Evolutionary conservation across 2,113 vertebrate genomes (phyloP), one percentile per base, ranked within the genome.

Genomic region (Halichoerus grypus): DNA sequence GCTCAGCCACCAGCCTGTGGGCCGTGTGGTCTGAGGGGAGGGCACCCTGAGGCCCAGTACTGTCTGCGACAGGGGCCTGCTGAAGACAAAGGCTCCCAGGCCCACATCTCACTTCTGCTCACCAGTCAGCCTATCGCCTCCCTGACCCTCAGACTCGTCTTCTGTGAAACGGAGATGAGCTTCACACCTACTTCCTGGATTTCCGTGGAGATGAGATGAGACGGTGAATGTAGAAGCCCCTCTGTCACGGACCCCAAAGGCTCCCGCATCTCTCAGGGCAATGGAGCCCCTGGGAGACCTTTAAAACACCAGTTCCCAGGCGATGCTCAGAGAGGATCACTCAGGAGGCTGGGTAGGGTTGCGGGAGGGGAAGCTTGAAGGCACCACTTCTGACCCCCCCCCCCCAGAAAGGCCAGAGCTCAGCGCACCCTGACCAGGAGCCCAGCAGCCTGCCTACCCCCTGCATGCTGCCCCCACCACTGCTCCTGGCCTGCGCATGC

Each of bases 391-490:
- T 28, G 80, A 36, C 21, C 22, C 8, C 15, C 36, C 15, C 36
- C 36, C 67, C 21, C 31, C 12, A 7, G 4, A 24, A 14, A 76
- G 33, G 69, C 36, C 91, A 51, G 80, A 36, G 80, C 67, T 33
- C 4, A 0, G 15, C 4, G 1, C 7, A 10, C 53, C 55, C 80
- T 31, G 39, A 59, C 39, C 67, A 28, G 26, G 57, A 76, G 72
- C 51, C 26, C 63, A 11, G 3, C 13, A 61, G 7, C 69, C 5
- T n/a, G 67, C 1, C 42, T 7, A 31, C 15, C 53, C 53, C 1
- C 61, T 0, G 4, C 21, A 4, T 14, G 3, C 53, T 0, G 18
- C 1, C 9, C 19, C 59, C 42, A 13, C 71, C 39, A 3, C 0
- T 0, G 19, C 7, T 33, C 79, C 21, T 31, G 39, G 51, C 10